Evolutionary conservation across 2,113 vertebrate genomes (phyloP).

Genomic region (Sterrhoptilus dennistouni): DNA sequence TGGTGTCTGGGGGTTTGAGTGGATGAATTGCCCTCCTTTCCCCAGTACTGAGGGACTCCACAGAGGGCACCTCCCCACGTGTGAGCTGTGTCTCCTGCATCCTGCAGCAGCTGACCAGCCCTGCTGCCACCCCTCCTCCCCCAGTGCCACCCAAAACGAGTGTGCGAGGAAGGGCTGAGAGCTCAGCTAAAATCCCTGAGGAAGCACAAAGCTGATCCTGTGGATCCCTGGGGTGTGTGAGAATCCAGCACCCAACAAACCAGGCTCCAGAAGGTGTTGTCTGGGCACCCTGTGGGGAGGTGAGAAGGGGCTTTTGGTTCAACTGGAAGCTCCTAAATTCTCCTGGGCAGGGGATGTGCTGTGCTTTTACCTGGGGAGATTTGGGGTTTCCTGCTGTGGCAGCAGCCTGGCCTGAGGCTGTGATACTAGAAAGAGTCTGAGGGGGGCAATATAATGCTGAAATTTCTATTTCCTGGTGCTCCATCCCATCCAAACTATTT

Average conservation of each 20-base stretch:
- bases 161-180: neutral
- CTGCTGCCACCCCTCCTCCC: neutral
- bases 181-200: neutral
- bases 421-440: neutral
- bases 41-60: neutral
- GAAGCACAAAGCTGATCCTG: neutral
- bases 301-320: neutral
- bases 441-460: conserved; percentile 13
- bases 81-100: neutral
- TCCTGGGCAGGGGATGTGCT: neutral
- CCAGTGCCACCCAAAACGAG: rapidly evolving
- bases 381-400: rapidly evolving
- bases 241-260: neutral
- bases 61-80: rapidly evolving
- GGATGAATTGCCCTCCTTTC: neutral
- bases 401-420: neutral
- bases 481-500: rapidly evolving
- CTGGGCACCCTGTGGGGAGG: neutral
- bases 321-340: neutral
- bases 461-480: neutral
- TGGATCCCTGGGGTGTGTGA: neutral
- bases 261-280: neutral
- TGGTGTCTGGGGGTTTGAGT: rapidly evolving
- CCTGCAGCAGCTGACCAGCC: neutral
- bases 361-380: neutral